These are phyloP conservation scores for Phaethornis superciliosus DNA, from an alignment of 2,113 vertebrate genomes.

Conservation along the genomic window DNA sequence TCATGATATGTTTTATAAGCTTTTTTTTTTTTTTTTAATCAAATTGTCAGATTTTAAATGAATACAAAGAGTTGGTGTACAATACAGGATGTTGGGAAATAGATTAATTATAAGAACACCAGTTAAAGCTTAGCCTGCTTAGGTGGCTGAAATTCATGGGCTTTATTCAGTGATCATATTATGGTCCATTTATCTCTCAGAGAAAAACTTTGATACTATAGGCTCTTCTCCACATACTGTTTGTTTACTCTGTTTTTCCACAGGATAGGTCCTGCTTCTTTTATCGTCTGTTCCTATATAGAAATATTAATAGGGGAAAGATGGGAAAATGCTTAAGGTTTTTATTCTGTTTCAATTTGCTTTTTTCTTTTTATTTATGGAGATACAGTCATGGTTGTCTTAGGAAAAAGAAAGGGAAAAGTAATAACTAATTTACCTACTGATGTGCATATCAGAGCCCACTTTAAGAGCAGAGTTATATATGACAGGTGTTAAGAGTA, in stretches of 20 bases:
- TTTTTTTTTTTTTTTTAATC: not conserved
- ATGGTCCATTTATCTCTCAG: not conserved
- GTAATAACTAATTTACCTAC: not conserved
- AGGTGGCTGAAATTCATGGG: not conserved
- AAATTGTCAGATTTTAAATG: constrained; percentile 19
- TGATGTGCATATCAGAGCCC: not conserved
- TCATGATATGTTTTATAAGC: constrained; percentile 28
- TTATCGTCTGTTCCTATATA: not conserved
- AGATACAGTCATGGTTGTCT: not conserved
- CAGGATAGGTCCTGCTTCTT: not conserved
- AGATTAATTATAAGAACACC: not conserved
- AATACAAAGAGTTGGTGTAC: not conserved
- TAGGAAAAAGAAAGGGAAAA: not conserved
- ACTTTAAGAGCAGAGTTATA: not conserved
- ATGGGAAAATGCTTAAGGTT: not conserved
- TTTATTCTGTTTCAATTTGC: not conserved
- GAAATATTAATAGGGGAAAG: not conserved
- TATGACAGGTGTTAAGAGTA: not conserved
- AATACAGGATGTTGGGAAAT: not conserved
- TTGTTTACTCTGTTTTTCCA: not conserved
- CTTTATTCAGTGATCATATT: not conserved
- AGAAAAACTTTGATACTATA: not conserved
- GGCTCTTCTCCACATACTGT: not conserved
- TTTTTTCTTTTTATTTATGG: not conserved
- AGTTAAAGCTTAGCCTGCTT: not conserved